Evolutionary conservation across 2,888 invertebrate species (phyloP).

Genomic region (Drosophila nr. perissopoda): DNA sequence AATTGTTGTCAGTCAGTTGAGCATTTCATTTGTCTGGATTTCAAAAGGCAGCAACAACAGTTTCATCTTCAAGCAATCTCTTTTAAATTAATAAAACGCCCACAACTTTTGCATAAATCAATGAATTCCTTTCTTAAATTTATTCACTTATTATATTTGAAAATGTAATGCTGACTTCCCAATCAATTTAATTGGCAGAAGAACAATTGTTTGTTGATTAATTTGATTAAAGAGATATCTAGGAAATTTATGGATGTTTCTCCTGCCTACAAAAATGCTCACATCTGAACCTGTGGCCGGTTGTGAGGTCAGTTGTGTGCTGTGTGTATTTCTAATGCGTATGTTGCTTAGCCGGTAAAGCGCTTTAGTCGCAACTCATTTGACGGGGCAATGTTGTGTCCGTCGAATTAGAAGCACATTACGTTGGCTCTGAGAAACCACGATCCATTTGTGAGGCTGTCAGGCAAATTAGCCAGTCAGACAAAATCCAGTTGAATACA

Average conservation of each 20-base stretch:
- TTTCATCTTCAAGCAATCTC: neutral
- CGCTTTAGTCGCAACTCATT: slow-evolving; percentile 48
- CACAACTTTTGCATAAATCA: neutral
- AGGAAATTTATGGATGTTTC: neutral
- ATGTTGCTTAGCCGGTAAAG: slow-evolving; percentile 68
- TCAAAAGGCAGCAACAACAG: neutral
- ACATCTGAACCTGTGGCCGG: neutral
- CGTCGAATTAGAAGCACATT: slow-evolving; percentile 37
- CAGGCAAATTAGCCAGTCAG: slow-evolving; percentile 58
- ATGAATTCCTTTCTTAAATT: neutral
- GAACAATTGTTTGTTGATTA: neutral
- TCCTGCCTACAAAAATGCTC: neutral
- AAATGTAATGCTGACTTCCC: neutral
- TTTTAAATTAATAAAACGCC: neutral
- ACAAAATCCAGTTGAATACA: slow-evolving; percentile 50
- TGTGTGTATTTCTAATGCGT: slow-evolving; percentile 19
- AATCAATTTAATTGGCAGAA: neutral
- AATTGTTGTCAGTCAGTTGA: slow-evolving; percentile 28
- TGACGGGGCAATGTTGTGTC: slow-evolving; percentile 18
- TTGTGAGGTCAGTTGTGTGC: slow-evolving; percentile 5
- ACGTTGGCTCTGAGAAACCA: slow-evolving; percentile 34
- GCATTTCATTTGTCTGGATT: slow-evolving; percentile 23
- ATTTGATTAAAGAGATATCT: neutral
- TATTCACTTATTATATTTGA: neutral
- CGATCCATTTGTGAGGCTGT: slow-evolving; percentile 59